Conservation (phyloP, 2,113 vertebrate genomes). For the Rhinolophus ferrumequinum region DNA sequence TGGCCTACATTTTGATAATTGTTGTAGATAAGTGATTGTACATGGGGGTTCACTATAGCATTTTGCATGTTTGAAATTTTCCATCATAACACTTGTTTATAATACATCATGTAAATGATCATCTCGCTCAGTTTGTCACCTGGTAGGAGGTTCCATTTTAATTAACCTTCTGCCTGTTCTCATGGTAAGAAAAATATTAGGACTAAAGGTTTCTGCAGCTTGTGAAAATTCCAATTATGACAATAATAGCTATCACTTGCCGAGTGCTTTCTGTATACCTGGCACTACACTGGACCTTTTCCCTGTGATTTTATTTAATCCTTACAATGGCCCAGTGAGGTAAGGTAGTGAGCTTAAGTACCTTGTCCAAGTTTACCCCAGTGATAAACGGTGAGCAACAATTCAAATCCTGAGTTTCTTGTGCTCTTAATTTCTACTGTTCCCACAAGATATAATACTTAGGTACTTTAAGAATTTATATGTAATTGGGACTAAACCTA, state of each 20-base stretch:
- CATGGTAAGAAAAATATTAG: slow-evolving; percentile 10
- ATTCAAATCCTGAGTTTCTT: not conserved
- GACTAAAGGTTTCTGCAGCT: not conserved
- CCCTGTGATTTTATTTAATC: not conserved
- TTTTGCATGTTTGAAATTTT: not conserved
- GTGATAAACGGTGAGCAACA: not conserved
- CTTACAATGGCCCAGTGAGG: not conserved
- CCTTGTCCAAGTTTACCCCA: not conserved
- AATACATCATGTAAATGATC: not conserved
- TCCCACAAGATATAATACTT: not conserved
- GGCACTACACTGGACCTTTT: not conserved
- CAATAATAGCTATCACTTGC: not conserved
- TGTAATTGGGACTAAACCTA: not conserved
- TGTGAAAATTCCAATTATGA: not conserved
- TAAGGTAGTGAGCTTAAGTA: not conserved
- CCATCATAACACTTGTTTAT: not conserved
- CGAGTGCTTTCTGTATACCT: not conserved
- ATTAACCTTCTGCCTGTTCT: slow-evolving; percentile 7
- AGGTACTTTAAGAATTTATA: not conserved
- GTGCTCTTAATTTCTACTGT: not conserved
- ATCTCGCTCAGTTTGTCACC: slow-evolving; percentile 28
- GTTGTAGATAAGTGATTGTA: not conserved
- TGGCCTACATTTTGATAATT: not conserved
- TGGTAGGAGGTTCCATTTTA: not conserved
- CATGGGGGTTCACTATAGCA: not conserved